Percentiles rank a stretch among this genome's conserved stretches.
These are phyloP conservation scores for Tromatobia lineatoria DNA, from an alignment of 2,888 invertebrate species.

Conservation along the genomic window DNA sequence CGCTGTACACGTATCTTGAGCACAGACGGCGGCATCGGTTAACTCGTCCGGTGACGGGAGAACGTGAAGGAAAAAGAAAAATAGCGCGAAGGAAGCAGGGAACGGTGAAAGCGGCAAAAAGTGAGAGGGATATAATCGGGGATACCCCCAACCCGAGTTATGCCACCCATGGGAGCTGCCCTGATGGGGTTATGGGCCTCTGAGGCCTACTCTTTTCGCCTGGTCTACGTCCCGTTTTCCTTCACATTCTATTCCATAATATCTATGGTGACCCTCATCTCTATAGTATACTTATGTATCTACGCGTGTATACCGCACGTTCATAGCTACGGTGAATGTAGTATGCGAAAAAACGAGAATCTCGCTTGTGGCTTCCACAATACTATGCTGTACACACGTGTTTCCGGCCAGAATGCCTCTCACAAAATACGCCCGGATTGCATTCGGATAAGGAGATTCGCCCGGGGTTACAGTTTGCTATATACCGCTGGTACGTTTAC, in stretches of 20 bases:
- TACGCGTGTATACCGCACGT: constrained; percentile 22
- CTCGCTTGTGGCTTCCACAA: constrained; percentile 28
- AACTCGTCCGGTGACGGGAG: constrained; percentile 42
- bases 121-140: constrained; percentile 67
- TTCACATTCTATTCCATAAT: constrained; percentile 85
- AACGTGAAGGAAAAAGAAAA: constrained; percentile 52
- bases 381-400: constrained; percentile 58
- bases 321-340: constrained; percentile 21
- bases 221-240: constrained; percentile 82
- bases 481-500: constrained; percentile 10
- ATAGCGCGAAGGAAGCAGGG: constrained; percentile 30
- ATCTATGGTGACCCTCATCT: constrained; percentile 66
- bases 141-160: constrained; percentile 76
- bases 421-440: constrained; percentile 84
- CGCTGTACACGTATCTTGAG: constrained; percentile 41
- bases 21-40: constrained; percentile 26
- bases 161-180: constrained; percentile 83
- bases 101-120: constrained; percentile 57
- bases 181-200: constrained; percentile 89
- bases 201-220: constrained; percentile 85
- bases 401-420: constrained; percentile 72
- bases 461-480: constrained; percentile 46
- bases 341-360: constrained; percentile 30
- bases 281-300: neutral
- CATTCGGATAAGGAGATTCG: constrained; percentile 82